Conservation (phyloP, 2,113 vertebrate species). For the Saccopteryx bilineata region DNA sequence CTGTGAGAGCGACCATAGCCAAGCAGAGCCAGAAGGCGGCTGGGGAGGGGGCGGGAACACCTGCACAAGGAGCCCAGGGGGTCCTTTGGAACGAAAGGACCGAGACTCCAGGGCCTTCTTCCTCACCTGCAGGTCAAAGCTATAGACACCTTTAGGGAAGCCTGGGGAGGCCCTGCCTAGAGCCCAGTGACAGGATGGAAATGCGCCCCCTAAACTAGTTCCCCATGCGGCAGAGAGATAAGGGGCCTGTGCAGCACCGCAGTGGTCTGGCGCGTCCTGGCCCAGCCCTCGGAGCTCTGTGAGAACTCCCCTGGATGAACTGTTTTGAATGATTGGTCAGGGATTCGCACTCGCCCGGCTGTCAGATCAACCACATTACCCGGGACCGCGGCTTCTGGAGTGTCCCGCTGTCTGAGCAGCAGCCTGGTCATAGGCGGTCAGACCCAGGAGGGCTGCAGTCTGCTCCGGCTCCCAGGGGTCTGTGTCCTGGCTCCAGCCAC, state of each 20-base stretch:
- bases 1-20: neutral
- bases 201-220: neutral
- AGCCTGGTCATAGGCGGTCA: neutral
- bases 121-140: neutral
- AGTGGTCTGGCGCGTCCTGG: neutral
- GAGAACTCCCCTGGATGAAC: neutral
- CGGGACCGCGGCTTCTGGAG: neutral
- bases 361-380: neutral
- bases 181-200: neutral
- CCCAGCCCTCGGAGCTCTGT: neutral
- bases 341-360: fast-evolving
- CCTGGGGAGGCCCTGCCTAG: neutral
- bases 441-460: fast-evolving
- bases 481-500: neutral
- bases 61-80: neutral
- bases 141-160: neutral
- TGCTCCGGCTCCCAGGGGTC: neutral
- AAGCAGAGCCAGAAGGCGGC: neutral
- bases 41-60: neutral
- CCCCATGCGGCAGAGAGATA: neutral
- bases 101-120: neutral
- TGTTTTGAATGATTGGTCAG: neutral
- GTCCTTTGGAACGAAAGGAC: neutral
- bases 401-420: neutral
- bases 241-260: neutral